Base-by-base conservation (phyloP, 2,797 vertebrate genomes). In the Diglossa cyanea region DNA sequence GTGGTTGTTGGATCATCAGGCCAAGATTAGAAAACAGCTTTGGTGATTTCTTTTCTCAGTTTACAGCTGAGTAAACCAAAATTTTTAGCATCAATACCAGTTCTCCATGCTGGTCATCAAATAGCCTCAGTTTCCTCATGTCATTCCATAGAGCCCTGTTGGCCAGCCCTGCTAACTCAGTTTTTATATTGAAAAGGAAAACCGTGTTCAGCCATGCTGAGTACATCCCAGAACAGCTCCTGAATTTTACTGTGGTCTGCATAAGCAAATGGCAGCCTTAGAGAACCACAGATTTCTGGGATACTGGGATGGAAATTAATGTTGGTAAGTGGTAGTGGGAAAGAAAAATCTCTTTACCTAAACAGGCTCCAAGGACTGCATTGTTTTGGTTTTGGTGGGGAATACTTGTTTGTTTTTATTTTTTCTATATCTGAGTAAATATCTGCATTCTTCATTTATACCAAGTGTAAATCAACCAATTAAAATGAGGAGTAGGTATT, bases 21-120 rank as follows among this genome's bases (percentile, higher is more conserved):
- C 20, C 8, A 25, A 60, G 16, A 48, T 30, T n/a, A 24, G 42
- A 24, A 67, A 37, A 44, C 2, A 17, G 31, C 19, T 87, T 77
- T 57, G 31, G 11, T 60, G 6, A 13, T 50, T 90, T 11, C 11
- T 57, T 14, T 40, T 68, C 23, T 57, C 42, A 35, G 17, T 63
- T 62, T 71, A 18, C 17, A 66, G 13, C 31, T 60, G 33, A 60
- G 4, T 20, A 54, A 77, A 54, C 16, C 12, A 37, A 42, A 6
- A 2, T 5, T 44, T 75, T 71, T 31, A 39, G 20, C 40, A 26
- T 3, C 1, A 2, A 9, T 18, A 31, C 4, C 30, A 39, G 13
- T 54, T 78, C 40, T 74, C 12, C 4, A 1, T 26, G 30, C 21
- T 71, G 14, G 13, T 39, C 6, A 5, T 45, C 61, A 60, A 51